These are phyloP conservation scores for Alfaro cultratus DNA, from an alignment of 2,797 vertebrate species.

Conservation along the genomic window DNA sequence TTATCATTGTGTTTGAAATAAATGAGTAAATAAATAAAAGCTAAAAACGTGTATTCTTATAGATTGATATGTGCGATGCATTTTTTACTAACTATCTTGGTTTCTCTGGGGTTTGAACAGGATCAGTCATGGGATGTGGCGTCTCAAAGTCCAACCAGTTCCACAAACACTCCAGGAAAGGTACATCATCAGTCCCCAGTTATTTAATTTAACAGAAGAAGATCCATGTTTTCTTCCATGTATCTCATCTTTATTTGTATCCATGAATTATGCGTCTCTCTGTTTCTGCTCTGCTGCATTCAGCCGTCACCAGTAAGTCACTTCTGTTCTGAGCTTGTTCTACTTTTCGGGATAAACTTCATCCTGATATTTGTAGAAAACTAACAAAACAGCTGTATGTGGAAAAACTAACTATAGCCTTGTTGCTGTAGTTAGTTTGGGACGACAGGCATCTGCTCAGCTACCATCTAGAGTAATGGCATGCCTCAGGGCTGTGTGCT, in stretches of 20 bases:
- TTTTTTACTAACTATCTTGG: slow-evolving; percentile 1
- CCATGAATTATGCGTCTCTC: background rate
- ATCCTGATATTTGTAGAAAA: background rate
- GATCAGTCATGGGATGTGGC: slow-evolving; percentile 83
- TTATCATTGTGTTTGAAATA: too few relatives aligned
- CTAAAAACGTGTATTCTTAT: background rate
- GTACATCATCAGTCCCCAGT: slow-evolving; percentile 45
- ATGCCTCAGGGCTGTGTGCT: background rate
- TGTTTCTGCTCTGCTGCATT: slow-evolving; percentile 22
- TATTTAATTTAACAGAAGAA: background rate
- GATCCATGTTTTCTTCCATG: slow-evolving; percentile 1
- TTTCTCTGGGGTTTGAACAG: slow-evolving; percentile 50
- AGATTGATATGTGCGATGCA: background rate
- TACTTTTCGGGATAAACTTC: slow-evolving; percentile 6
- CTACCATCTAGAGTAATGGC: background rate
- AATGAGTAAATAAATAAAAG: too few relatives aligned
- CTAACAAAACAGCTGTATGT: background rate
- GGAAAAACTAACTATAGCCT: background rate
- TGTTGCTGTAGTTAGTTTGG: background rate
- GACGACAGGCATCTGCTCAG: background rate
- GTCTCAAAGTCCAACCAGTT: slow-evolving; percentile 79
- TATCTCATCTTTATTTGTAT: background rate
- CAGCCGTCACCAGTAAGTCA: slow-evolving; percentile 79
- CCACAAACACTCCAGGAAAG: slow-evolving; percentile 74
- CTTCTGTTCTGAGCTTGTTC: background rate